A percentile compares a stretch with the other conserved stretches of the same genome.
Conservation (phyloP, 2,797 vertebrate genomes). For the Thaleichthys pacificus region DNA sequence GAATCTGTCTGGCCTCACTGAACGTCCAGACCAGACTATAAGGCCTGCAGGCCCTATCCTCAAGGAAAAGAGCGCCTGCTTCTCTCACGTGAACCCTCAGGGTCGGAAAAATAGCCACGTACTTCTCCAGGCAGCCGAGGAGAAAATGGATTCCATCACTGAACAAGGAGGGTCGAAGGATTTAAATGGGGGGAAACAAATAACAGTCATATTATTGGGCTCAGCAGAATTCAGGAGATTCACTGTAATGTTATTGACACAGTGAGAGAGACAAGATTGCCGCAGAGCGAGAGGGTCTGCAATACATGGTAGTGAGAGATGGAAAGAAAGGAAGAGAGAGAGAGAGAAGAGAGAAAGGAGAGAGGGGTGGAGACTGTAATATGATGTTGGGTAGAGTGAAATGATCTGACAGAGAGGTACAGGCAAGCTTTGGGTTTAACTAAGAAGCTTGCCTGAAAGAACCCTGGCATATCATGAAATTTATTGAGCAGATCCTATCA, state of each 20-base stretch:
- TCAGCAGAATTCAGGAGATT: conserved; percentile 17
- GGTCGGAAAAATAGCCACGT: neutral
- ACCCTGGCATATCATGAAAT: neutral
- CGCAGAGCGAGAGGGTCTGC: neutral
- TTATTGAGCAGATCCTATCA: conserved; percentile 12
- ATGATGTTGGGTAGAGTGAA: neutral
- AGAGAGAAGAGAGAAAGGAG: neutral
- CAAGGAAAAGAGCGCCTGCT: neutral
- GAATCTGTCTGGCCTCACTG: neutral
- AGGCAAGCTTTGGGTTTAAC: conserved; percentile 12
- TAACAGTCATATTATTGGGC: conserved; percentile 22
- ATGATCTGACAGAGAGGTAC: conserved; percentile 1
- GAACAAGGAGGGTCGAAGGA: conserved; percentile 24
- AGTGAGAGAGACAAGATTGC: conserved; percentile 1
- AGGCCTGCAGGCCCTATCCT: neutral
- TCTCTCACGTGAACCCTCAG: neutral
- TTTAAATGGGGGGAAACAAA: conserved; percentile 18
- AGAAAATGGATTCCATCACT: conserved; percentile 35
- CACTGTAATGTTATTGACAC: conserved; percentile 18
- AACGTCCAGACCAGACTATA: neutral
- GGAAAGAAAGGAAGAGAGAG: neutral
- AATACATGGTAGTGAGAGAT: neutral
- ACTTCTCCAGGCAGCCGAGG: conserved; percentile 15
- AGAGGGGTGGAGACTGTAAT: neutral
- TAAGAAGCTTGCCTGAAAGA: conserved; percentile 15